These are phyloP conservation scores for Cynoglossus semilaevis DNA, from an alignment of 2,113 vertebrate genomes.

Conservation along the genomic window DNA sequence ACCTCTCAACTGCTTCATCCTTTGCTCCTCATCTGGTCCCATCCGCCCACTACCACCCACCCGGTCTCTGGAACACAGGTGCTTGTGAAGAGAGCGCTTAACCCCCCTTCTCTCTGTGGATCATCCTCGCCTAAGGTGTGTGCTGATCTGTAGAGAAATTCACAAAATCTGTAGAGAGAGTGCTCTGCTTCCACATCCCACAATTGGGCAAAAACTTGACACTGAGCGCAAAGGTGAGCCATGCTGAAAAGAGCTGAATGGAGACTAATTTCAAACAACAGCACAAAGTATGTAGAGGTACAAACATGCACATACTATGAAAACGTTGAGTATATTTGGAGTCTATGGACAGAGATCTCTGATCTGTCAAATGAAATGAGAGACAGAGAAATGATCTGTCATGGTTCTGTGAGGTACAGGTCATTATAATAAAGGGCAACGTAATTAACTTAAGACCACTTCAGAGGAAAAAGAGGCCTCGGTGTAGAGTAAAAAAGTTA, in stretches of 20 bases:
- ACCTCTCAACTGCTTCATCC: slow-evolving; percentile 45
- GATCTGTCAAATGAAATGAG: slow-evolving; percentile 32
- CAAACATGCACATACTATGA: slow-evolving; percentile 23
- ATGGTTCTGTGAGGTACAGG: slow-evolving; percentile 21
- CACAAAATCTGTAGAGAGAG: slow-evolving; percentile 6
- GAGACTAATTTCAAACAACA: slow-evolving; percentile 41
- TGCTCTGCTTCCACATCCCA: slow-evolving; percentile 13
- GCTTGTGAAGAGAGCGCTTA: slow-evolving; percentile 50
- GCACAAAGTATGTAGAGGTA: slow-evolving; percentile 11
- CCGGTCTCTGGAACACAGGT: slow-evolving; percentile 41
- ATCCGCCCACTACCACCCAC: slow-evolving; percentile 36
- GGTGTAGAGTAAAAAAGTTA: slow-evolving; percentile 9
- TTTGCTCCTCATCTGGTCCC: slow-evolving; percentile 28
- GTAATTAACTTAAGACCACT: slow-evolving; percentile 25
- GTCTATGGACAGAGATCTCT: slow-evolving; percentile 20
- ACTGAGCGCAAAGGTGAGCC: slow-evolving; percentile 27
- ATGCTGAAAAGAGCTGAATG: slow-evolving; percentile 28
- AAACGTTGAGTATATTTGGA: slow-evolving; percentile 3
- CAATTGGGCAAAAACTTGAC: slow-evolving; percentile 36
- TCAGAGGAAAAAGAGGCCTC: slow-evolving; percentile 6
- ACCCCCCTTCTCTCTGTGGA: slow-evolving; percentile 31
- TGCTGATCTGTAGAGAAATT: slow-evolving; percentile 23
- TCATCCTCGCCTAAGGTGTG: slow-evolving; percentile 13
- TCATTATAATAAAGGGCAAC: slow-evolving; percentile 3
- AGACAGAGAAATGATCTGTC: slow-evolving; percentile 59